Base-by-base conservation (phyloP, 1,140 invertebrate genomes). In the Brachionus rotundiformis region DNA sequence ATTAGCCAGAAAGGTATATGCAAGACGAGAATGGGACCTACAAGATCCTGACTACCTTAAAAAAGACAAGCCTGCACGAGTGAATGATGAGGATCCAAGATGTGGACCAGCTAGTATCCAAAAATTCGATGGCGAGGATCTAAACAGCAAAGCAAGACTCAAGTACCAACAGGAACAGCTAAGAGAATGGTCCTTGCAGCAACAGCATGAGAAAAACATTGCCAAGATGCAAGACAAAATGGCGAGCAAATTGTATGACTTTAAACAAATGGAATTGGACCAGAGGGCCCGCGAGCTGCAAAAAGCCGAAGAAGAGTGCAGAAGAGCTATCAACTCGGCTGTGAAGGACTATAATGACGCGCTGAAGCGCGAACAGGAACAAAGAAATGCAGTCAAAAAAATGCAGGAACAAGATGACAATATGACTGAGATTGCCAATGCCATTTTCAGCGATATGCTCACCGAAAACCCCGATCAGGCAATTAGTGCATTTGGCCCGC, bases 61-160 rank as follows among this genome's bases (percentile, higher is more conserved):
- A 85, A 94, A 94, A 85, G 90, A 92, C 73, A 87, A 91, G 59
- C 93, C 93, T 0, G 90, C 90, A 1, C 87, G 93, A 65, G 86
- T 92, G 0, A 86, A 89, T 19, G 92, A 94, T 85, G 91, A 92
- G 83, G 92, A 94, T 84, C 88, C 90, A 1, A 86, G 91, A 10
- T 89, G 92, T 83, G 92, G 92, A 5, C 59, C 83, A 83, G 84
- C 86, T 10, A 84, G 86, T 82, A 54, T 88, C 54, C 88, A 89
- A 84, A 94, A 93, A 85, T 95, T 95, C 85, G 91, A 92, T 84
- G 94, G 94, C 7, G 94, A 94, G 88, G 93, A 94, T 86, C 84
- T 92, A 11, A 85, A 84, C 61, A 83, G 81, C 63, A 83, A 85
- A 82, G 86, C 86, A 59, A 89, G 93, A 3, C 87, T 86, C 68